Evolutionary conservation across 35 echinoderm and acorn worm species (phyloP).

Genomic region (Hemicentrotus pulcherrimus): DNA sequence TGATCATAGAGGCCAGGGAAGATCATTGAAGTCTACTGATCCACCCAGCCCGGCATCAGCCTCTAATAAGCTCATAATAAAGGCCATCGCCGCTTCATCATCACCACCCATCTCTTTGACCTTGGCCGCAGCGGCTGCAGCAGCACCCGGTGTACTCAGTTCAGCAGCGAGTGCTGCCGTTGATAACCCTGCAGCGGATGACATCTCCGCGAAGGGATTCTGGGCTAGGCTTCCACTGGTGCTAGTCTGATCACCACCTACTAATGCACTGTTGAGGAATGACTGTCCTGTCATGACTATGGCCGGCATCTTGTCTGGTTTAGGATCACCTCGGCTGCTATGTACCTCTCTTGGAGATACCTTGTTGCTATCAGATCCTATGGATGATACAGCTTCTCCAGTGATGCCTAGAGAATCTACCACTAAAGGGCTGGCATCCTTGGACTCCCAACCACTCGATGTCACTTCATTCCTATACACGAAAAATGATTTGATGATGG

Average conservation of each 20-base stretch:
- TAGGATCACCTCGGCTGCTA: background rate
- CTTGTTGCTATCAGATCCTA: background rate
- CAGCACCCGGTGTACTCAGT: background rate
- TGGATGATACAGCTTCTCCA: background rate
- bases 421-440: background rate
- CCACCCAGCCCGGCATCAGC: conserved; percentile 92
- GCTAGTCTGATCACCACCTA: background rate
- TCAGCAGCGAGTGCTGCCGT: background rate
- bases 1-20: conserved; percentile 86
- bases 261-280: background rate
- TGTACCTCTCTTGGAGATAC: background rate
- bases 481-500: background rate
- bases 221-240: background rate
- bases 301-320: background rate
- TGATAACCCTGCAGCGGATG: background rate
- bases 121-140: conserved; percentile 35
- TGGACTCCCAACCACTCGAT: conserved; percentile 38
- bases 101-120: conserved; percentile 52
- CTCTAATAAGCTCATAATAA: conserved; percentile 93
- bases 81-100: conserved; percentile 91
- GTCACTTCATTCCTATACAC: conserved; percentile 24
- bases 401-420: background rate
- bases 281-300: background rate
- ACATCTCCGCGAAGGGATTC: background rate
- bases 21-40: conserved; percentile 80